Conservation (phyloP, 1,140 invertebrate species). For the Pemphigus obesinymphae region DNA sequence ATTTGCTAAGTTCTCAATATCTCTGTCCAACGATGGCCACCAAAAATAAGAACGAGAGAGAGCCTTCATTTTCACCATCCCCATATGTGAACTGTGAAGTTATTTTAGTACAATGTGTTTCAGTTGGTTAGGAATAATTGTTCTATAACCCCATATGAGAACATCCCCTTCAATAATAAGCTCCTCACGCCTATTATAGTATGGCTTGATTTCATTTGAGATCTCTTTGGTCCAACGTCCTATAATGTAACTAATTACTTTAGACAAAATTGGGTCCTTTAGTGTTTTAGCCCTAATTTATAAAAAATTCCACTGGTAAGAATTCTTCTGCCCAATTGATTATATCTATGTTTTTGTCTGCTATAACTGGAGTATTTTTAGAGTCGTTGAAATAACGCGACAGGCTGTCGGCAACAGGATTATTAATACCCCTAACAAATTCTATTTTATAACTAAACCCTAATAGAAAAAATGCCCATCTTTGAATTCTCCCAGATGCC, state of each 20-base stretch:
- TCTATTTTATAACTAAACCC: constrained; percentile 50
- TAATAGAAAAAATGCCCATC: constrained; percentile 49
- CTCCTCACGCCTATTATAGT: not conserved
- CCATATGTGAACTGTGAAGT: constrained; percentile 38
- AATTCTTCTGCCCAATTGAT: too few relatives aligned
- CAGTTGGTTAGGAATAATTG: not conserved
- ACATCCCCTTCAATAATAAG: not conserved
- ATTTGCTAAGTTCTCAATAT: too few relatives aligned
- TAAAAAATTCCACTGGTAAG: not conserved
- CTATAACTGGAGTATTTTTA: too few relatives aligned
- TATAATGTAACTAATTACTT: not conserved
- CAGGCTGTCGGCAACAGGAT: constrained; percentile 48
- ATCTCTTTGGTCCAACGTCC: not conserved
- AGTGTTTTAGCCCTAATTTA: not conserved
- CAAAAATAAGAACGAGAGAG: too few relatives aligned
- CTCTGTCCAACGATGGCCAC: too few relatives aligned
- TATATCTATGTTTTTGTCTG: too few relatives aligned
- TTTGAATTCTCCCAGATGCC: too few relatives aligned
- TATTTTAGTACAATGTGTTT: not conserved
- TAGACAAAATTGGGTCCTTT: not conserved
- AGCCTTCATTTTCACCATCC: constrained; percentile 43
- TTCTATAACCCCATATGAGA: not conserved
- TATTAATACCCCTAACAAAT: constrained; percentile 46
- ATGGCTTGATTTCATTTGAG: not conserved
- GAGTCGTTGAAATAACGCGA: constrained; percentile 44